Evolutionary conservation across 2,797 vertebrate species (phyloP), one percentile per base, ranked within the genome.

Genomic region (Galaxias olidus): DNA sequence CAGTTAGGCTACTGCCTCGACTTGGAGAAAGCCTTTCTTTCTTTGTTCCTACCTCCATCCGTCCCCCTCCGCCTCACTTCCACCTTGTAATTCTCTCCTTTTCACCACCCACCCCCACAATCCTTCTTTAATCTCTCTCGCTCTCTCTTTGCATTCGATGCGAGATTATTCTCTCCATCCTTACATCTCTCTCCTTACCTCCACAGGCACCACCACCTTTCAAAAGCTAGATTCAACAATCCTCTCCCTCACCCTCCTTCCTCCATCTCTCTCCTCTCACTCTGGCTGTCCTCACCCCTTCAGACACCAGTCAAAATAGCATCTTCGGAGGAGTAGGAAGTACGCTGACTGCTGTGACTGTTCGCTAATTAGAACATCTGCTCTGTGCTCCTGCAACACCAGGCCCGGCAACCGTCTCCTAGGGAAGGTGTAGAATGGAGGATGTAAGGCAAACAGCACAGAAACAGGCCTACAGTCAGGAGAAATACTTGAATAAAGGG

Each of bases 291-390:
- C 14, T 15, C 40, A 20, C 19, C 18, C 10, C 52, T 54, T 69
- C 54, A 44, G 40, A 50, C n/a, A 20, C 11, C 59, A 41, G 20
- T 17, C 47, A 50, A 50, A 50, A 50, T 51, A 15, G 46, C 59
- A 50, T 30, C n/a, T n/a, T 30, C 50, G 20, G 30, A 61, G 9
- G 50, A 3, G 15, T 47, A 8, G 8, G 49, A 50, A n/a, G 4
- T 41, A n/a, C n/a, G 59, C n/a, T 63, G 30, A 30, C 30, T 66
- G 40, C 46, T 11, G 15, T 56, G 41, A 44, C 44, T 42, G 10
- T 60, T 60, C 69, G 67, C 65, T 69, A 77, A 75, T 61, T 59
- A 64, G 75, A 75, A 75, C 58, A 69, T 73, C 71, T 69, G 65
- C 43, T 15, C 60, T 54, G 58, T 56, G 64, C 45, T 53, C 59